phyloP scores from a whole-genome alignment of 2,113 vertebrate species.

The Pao palembangensis region DNA sequence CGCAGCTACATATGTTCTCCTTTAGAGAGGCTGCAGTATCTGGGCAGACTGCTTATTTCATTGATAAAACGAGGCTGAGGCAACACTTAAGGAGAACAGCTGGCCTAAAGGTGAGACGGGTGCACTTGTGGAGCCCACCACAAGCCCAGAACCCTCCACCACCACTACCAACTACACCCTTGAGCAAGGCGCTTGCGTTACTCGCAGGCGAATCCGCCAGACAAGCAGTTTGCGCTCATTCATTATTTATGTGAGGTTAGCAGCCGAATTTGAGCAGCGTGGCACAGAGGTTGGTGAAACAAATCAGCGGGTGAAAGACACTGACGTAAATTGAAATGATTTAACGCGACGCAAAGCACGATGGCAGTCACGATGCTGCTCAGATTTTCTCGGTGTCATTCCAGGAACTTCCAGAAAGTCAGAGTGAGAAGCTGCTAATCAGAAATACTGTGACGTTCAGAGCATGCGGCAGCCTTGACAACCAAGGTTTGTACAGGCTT shows the following conservation, averaged over 20 bases:
- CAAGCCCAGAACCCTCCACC: conserved; percentile 10
- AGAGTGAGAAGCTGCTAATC: conserved; percentile 6
- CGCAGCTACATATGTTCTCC: conserved; percentile 2
- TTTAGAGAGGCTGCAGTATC: conserved; percentile 5
- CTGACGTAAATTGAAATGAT: conserved; percentile 11
- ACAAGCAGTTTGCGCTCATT: conserved; percentile 44
- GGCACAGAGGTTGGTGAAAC: conserved; percentile 22
- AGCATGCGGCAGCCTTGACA: conserved; percentile 36
- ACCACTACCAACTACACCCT: conserved; percentile 31
- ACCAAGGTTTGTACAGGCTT: conserved; percentile 35
- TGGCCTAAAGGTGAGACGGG: conserved; percentile 24
- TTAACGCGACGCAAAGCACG: conserved; percentile 7
- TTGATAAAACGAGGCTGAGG: conserved; percentile 6
- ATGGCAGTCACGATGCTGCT: neutral
- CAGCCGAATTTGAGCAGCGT: conserved; percentile 25
- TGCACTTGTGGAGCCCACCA: conserved; percentile 9
- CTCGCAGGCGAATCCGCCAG: conserved; percentile 30
- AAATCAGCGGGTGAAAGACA: conserved; percentile 12
- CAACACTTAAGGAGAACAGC: conserved; percentile 25
- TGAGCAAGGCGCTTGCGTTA: conserved; percentile 37
- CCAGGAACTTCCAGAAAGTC: conserved; percentile 5
- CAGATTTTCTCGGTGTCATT: conserved; percentile 12
- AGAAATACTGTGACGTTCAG: conserved; percentile 30
- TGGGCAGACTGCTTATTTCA: conserved; percentile 23
- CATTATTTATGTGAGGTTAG: conserved; percentile 47